phyloP scores from a whole-genome alignment of 1,140 invertebrate genomes.

The Spodoptera frugiperda region DNA sequence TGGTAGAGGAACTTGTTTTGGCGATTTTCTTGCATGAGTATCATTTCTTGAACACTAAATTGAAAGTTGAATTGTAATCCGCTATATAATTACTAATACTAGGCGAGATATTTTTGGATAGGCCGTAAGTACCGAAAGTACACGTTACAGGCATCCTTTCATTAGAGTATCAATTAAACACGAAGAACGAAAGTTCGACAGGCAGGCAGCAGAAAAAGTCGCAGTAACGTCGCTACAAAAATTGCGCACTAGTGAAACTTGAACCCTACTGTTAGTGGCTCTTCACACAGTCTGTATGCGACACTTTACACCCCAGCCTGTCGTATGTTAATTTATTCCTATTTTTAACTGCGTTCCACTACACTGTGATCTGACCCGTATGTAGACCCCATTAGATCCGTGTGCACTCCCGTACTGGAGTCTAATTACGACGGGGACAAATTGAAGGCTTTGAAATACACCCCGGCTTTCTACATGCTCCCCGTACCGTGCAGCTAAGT shows the following conservation, averaged over 20 bases:
- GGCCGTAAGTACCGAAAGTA: too few species aligned
- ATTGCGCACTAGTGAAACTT: constrained; percentile 7
- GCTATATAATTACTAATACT: too few species aligned
- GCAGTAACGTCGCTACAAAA: too few species aligned
- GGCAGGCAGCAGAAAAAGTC: too few species aligned
- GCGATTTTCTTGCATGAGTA: neutral
- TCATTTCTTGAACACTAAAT: too few species aligned
- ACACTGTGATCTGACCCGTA: constrained; percentile 39
- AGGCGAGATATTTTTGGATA: too few species aligned
- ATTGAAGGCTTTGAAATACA: constrained; percentile 67
- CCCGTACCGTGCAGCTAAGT: constrained; percentile 38
- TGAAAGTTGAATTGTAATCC: too few species aligned
- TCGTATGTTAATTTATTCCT: constrained; percentile 35
- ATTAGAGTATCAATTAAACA: too few species aligned
- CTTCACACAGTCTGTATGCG: neutral
- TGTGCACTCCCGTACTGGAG: constrained; percentile 49
- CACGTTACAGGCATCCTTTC: neutral
- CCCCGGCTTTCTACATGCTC: constrained; percentile 48
- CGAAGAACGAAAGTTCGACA: too few species aligned
- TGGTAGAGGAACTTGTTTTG: neutral
- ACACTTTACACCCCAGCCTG: neutral
- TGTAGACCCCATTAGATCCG: constrained; percentile 42
- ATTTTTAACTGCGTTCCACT: constrained; percentile 32
- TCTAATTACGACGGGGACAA: constrained; percentile 64
- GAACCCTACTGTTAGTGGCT: neutral